Evolutionary conservation across 2,113 vertebrate genomes (phyloP).

Genomic region (Propithecus coquereli): DNA sequence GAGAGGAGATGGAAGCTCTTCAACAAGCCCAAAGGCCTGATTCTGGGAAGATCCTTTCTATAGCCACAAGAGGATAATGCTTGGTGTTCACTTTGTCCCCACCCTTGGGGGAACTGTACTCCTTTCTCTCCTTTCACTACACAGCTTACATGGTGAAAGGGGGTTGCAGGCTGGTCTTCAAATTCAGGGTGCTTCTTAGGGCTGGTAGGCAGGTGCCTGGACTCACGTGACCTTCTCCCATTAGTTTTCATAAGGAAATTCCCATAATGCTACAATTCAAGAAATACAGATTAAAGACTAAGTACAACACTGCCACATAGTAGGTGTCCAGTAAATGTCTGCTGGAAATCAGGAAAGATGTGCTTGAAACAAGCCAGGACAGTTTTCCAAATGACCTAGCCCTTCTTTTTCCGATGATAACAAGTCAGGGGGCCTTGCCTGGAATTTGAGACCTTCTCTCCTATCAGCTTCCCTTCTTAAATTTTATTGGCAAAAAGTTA

Average conservation of each 20-base stretch:
- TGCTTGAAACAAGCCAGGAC: not conserved
- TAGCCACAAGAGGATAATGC: not conserved
- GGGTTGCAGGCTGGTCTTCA: not conserved
- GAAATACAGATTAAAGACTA: not conserved
- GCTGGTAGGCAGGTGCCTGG: not conserved
- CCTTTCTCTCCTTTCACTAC: not conserved
- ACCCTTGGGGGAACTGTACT: not conserved
- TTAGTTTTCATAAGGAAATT: not conserved
- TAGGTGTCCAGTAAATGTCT: not conserved
- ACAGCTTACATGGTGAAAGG: not conserved
- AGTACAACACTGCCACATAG: too few relatives aligned
- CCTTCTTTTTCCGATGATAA: not conserved
- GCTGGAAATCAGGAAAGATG: not conserved
- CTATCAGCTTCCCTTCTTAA: not conserved
- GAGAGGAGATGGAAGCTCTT: not conserved
- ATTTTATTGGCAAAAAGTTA: slow-evolving; percentile 17
- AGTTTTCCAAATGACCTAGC: not conserved
- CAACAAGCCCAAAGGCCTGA: not conserved
- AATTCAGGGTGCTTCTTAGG: not conserved
- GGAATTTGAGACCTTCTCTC: not conserved
- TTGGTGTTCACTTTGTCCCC: not conserved
- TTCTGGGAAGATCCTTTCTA: not conserved
- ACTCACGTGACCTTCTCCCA: not conserved
- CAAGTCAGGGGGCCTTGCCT: not conserved
- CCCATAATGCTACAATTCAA: not conserved